Conservation (phyloP, 2,888 invertebrate genomes). For the Melieria omissa region DNA sequence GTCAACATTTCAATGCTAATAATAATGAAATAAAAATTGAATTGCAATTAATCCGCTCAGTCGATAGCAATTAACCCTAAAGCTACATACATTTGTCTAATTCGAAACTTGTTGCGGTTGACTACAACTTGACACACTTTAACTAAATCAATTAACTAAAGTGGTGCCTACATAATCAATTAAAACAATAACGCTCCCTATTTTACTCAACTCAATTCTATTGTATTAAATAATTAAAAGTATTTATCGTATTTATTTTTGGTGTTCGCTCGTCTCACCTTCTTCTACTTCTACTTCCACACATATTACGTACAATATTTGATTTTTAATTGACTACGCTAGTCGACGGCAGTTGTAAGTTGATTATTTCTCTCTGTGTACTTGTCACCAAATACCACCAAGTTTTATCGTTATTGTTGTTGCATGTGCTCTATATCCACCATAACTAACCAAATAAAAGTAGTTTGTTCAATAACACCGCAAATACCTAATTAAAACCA, state of each 20-base stretch:
- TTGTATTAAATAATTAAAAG: constrained; percentile 7
- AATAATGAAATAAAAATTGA: no score
- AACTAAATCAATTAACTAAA: no score
- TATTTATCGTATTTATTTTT: constrained; percentile 33
- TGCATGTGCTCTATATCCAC: no score
- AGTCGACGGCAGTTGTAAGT: constrained; percentile 64
- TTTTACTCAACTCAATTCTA: constrained; percentile 44
- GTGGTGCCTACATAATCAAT: no score
- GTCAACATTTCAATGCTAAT: no score
- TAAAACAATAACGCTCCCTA: no score
- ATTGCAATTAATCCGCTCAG: no score
- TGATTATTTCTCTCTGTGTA: constrained; percentile 33
- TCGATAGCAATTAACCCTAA: no score
- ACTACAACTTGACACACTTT: no score
- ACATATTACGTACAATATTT: constrained; percentile 26
- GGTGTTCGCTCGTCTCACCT: constrained; percentile 18
- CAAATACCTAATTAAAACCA: constrained; percentile 12
- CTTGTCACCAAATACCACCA: neutral
- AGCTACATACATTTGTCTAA: no score
- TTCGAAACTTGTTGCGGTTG: no score
- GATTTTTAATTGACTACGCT: constrained; percentile 28
- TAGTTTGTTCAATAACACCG: constrained; percentile 16
- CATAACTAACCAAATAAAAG: neutral
- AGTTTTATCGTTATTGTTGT: neutral
- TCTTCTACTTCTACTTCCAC: constrained; percentile 30